Evolutionary conservation across 2,113 vertebrate species (phyloP).

Genomic region (Channa argus): DNA sequence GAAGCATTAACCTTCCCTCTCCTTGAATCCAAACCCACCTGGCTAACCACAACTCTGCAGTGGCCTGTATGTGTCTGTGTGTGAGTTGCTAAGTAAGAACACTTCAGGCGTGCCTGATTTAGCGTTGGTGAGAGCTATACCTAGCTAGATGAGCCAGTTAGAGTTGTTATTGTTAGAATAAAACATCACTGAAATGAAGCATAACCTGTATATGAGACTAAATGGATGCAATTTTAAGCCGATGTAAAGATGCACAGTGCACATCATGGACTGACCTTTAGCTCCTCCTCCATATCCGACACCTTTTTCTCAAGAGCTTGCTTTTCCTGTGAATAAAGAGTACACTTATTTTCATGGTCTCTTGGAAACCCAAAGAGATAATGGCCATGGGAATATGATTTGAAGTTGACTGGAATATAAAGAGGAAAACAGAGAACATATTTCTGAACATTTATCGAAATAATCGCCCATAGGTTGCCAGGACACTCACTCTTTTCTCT

Average conservation of each 20-base stretch:
- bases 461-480: conserved; percentile 7
- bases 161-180: conserved; percentile 18
- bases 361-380: background rate
- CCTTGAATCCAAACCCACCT: conserved; percentile 70
- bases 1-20: conserved; percentile 72
- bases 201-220: conserved; percentile 10
- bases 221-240: conserved; percentile 27
- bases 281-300: conserved; percentile 96
- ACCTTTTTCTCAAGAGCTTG: conserved; percentile 93
- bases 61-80: conserved; percentile 17
- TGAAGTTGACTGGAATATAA: background rate
- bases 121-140: conserved; percentile 25
- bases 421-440: background rate
- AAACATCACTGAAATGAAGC: conserved; percentile 20
- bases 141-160: conserved; percentile 32
- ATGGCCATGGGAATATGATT: background rate
- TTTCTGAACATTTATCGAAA: conserved; percentile 9
- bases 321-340: conserved; percentile 87
- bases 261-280: conserved; percentile 87
- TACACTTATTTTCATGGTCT: background rate
- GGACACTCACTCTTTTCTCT: conserved; percentile 90
- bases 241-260: background rate
- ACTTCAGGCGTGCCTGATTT: conserved; percentile 52
- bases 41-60: conserved; percentile 40
- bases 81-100: conserved; percentile 43